Base-by-base conservation (phyloP, 2,797 vertebrate genomes). In the Cheracebus regulus region DNA sequence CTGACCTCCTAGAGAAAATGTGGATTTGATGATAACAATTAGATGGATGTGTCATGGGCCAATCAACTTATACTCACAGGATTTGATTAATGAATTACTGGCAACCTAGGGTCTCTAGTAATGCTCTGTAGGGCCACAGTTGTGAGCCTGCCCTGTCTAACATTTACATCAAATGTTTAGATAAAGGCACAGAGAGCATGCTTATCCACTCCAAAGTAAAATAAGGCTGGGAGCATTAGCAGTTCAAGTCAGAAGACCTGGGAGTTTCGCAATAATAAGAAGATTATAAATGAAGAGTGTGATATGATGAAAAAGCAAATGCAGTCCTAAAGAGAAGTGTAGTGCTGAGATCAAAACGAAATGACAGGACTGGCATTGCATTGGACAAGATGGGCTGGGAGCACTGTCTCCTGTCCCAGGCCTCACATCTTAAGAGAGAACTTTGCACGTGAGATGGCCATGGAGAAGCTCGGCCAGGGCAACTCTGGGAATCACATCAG, bases 331-430 rank as follows among this genome's bases (percentile, higher is more conserved):
- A 41, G 55, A 90, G n/a, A 33, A 22, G 48, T 6, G 0, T 26
- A 15, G 13, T 46, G 6, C 19, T 72, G 36, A 30, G 79, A 48
- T 20, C 7, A 30, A n/a, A 26, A 22, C 72, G 95, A 57, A 36
- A 26, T 8, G 15, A 8, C 3, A 79, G 73, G 46, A 1, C 57
- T 44, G 33, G 14, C 5, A 30, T 3, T 2, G 44, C 1, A 1
- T 1, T 22, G 67, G 36, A 1, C 1, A 64, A 76, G 26, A 36
- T n/a, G n/a, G n/a, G 4, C 15, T 4, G 30, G 61, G 39, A 64
- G 22, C 19, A 4, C 26, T 0, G 0, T 39, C 22, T 39, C 12
- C 28, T 4, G 7, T 6, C 26, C 33, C 20, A 30, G 73, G 1
- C 26, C 30, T 67, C 6, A 19, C 5, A 6, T 28, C 20, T 50